Base-by-base conservation (phyloP, 1,140 invertebrate species). In the Meloidogyne floridensis region DNA sequence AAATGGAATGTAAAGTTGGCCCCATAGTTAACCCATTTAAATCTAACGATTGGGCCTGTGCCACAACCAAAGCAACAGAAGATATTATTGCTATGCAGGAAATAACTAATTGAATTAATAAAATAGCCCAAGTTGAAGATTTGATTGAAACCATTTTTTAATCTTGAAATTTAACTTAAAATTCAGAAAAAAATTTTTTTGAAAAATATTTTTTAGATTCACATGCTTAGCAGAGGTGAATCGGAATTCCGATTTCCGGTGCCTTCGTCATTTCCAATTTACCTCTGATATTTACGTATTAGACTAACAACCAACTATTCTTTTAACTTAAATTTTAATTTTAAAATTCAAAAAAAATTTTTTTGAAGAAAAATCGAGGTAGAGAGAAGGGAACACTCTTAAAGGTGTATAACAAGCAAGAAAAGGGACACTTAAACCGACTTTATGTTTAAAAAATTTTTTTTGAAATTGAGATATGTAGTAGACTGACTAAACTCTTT, bases 61-160 rank as follows among this genome's bases (percentile, higher is more conserved):
- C 82, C 13, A 72, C 72, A 20, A 84, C 83, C n/a, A 83, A 85
- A n/a, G 80, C 82, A 15, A 83, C 59, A 2, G 82, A 84, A 20
- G 82, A 74, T n/a, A 83, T 77, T 10, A 83, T 72, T 42, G 82
- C 69, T n/a, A 53, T 51, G 43, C 81, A 83, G 8, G 83, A 83
- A 56, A 83, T 76, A 15, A 83, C 82, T 15, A 83, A 56, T 77
- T 83, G 81, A 32, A 83, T 54, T 20, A 83, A 71, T 51, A 83
- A 51, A 54, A 84, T 53, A 51, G 82, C 72, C 83, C 83, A 84
- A 11, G 82, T 83, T 51, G 82, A 70, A 15, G 82, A 83, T 18
- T 71, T 83, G 8, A 84, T 70, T 7, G 82, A 84, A 73, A 82
- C 72, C 54, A 77, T 65, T 59, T 84, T 82, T 10, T 42, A 18